A percentile compares a stretch with the other conserved stretches of the same genome.
Evolutionary conservation across 2,888 invertebrate genomes (phyloP).

Genomic region (Pocota personata): DNA sequence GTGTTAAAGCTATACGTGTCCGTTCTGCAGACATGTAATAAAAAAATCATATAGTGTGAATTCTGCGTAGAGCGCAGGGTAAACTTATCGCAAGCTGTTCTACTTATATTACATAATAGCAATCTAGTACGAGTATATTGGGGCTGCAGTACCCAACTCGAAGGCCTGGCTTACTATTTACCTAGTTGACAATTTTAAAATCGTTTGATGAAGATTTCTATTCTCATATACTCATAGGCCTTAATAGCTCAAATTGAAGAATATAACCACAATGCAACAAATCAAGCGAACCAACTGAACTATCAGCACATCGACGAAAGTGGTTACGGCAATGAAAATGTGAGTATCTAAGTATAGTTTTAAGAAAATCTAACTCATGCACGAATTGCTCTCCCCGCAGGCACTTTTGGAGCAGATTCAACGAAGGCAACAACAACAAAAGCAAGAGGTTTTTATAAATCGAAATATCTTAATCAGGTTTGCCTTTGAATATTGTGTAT

Average conservation of each 20-base stretch:
- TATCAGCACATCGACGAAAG: constrained; percentile 44
- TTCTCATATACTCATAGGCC: constrained; percentile 82
- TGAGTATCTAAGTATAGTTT: constrained; percentile 21
- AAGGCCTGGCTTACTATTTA: too few species aligned
- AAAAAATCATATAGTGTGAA: too few species aligned
- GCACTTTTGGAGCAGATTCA: constrained; percentile 75
- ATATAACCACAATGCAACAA: constrained; percentile 52
- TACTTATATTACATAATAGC: too few species aligned
- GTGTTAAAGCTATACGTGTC: too few species aligned
- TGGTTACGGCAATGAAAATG: constrained; percentile 75
- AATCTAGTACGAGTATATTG: too few species aligned
- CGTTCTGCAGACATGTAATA: too few species aligned
- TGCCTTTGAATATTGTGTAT: not conserved
- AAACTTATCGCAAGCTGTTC: too few species aligned
- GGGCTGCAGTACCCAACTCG: too few species aligned
- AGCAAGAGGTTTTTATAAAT: constrained; percentile 72
- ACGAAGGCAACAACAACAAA: constrained; percentile 75
- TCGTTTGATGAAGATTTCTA: constrained; percentile 85
- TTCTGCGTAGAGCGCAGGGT: too few species aligned
- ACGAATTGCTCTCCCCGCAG: constrained; percentile 23
- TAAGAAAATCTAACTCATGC: not conserved
- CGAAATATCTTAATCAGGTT: not conserved
- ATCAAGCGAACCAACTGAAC: constrained; percentile 31
- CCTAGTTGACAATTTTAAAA: not conserved
- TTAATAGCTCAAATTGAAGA: constrained; percentile 68